phyloP scores from a whole-genome alignment of 2,797 vertebrate species.

The Chiroxiphia lanceolata region DNA sequence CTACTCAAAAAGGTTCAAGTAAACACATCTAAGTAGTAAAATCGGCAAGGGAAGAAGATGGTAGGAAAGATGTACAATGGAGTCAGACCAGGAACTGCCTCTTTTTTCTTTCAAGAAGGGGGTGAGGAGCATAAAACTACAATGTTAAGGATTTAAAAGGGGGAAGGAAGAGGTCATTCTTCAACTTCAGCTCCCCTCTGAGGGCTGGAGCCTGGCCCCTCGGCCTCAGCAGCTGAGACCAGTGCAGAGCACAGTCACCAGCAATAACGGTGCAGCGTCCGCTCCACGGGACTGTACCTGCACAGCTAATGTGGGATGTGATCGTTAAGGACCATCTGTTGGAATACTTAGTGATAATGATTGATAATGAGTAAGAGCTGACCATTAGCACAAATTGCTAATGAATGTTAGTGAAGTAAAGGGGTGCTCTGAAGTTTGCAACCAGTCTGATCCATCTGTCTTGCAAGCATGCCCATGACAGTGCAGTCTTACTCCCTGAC shows the following conservation, averaged over 20 bases:
- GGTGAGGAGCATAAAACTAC: neutral
- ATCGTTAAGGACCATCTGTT: neutral
- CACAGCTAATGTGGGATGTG: neutral
- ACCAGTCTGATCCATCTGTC: neutral
- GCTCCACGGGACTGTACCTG: fast-evolving
- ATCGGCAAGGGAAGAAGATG: neutral
- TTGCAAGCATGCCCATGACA: neutral
- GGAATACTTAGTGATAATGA: neutral
- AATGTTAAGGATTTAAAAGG: neutral
- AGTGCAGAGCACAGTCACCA: neutral
- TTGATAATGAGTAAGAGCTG: neutral
- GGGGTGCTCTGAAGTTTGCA: neutral
- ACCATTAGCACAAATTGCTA: neutral
- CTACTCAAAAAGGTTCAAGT: fast-evolving
- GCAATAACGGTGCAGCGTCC: fast-evolving
- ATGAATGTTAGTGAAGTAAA: neutral
- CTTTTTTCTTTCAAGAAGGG: neutral
- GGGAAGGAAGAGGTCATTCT: neutral
- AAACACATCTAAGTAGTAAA: neutral
- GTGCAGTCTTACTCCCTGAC: neutral
- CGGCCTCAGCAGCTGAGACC: neutral
- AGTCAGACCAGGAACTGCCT: neutral
- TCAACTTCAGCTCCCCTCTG: neutral
- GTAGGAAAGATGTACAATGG: neutral
- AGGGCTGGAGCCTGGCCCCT: neutral